Evolutionary conservation across 2,888 invertebrate species (phyloP), one percentile per base, ranked within the genome.

Genomic region (Acrobasis repandana): DNA sequence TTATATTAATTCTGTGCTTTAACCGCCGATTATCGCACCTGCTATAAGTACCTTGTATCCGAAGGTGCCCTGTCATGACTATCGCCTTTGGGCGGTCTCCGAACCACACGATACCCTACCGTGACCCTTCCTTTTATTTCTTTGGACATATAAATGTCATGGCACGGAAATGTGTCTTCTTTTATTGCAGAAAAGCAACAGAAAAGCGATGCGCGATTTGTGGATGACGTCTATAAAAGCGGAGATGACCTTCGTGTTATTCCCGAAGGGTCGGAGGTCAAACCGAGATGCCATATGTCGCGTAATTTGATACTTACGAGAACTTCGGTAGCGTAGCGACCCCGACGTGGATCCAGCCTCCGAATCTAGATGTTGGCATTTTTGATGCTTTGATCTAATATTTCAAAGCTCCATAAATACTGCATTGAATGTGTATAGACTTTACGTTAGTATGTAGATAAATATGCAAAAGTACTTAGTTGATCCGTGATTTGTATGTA

Each of bases 121-220:
- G 14, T 47, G 9, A 15, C 15, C 14, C 14, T 9, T 49, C 18
- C 18, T 49, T 49, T 49, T 18, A 20, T 49, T 49, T 11, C 18
- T 49, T 34, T 43, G 54, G 18, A 43, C 54, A 54, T 38, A 38
- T 38, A 38, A 54, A 52, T 36, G 52, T 52, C 52, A 36, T 28
- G 34, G 3, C 36, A 52, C 36, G 34, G 52, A 52, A 52, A 52
- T 52, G 34, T 50, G 34, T 51, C 18, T 11, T 15, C 36, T 52
- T 52, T 52, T 16, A 52, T 52, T 16, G 16, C 34, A 16, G 52
- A 36, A 34, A 52, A n/a, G 15, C 36, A 36, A 51, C 34, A 16
- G 52, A 36, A 34, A 52, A n/a, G 15, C 36, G 52, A 51, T 51
- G 33, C n/a, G n/a, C n/a, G n/a, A 33, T 33, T 34, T 51, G 33